Conservation (phyloP, 2,888 invertebrate genomes). For the Furcula furcula region DNA sequence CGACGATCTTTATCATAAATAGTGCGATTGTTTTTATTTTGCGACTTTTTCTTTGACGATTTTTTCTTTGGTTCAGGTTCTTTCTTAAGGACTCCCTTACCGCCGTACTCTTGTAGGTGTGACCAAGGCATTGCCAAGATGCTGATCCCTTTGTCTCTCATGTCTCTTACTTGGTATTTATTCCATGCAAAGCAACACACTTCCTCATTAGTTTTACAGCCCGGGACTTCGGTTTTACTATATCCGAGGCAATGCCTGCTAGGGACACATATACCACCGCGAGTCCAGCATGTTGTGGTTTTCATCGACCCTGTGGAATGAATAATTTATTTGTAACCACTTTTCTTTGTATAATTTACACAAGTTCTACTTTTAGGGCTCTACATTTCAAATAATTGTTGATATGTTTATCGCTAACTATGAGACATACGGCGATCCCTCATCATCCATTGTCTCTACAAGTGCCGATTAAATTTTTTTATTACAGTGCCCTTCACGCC, state of each 20-base stretch:
- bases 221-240: conserved; percentile 51
- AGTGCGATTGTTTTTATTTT: conserved; percentile 1
- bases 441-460: too few relatives aligned
- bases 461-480: too few relatives aligned
- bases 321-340: not conserved
- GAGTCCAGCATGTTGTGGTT: conserved; percentile 59
- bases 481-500: too few relatives aligned
- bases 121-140: conserved; percentile 52
- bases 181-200: conserved; percentile 73
- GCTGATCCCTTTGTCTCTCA: conserved; percentile 43
- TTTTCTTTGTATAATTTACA: not conserved
- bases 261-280: conserved; percentile 63
- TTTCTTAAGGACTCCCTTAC: conserved; percentile 42
- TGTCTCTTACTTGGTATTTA: conserved; percentile 45
- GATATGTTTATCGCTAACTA: too few relatives aligned
- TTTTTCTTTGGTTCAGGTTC: not conserved
- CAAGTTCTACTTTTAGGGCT: too few relatives aligned
- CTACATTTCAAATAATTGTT: too few relatives aligned
- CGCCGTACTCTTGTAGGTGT: conserved; percentile 38
- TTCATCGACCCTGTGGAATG: conserved; percentile 49
- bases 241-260: conserved; percentile 51
- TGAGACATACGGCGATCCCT: too few relatives aligned
- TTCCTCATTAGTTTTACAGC: conserved; percentile 53
- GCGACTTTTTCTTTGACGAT: conserved; percentile 4
- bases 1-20: conserved; percentile 6